These are phyloP conservation scores for Bombus confusus DNA, from an alignment of 1,140 invertebrate genomes.

Conservation along the genomic window DNA sequence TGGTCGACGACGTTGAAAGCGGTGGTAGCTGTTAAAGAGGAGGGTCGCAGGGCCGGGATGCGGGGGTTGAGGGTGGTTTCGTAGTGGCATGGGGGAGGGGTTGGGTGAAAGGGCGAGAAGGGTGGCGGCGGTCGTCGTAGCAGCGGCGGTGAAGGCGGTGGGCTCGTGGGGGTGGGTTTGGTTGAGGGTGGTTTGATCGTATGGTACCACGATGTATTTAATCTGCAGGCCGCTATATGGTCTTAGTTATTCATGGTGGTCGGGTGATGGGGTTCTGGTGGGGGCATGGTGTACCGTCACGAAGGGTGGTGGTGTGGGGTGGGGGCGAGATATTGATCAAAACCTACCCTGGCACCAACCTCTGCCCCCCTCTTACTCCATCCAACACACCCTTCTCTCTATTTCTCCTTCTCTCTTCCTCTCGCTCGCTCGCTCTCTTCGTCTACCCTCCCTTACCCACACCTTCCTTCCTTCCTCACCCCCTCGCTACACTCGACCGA, in stretches of 20 bases:
- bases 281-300: slow-evolving; percentile 78
- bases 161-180: slow-evolving; percentile 23
- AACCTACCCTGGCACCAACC: slow-evolving; percentile 82
- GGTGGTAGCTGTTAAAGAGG: slow-evolving; percentile 68
- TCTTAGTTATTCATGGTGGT: slow-evolving; percentile 82
- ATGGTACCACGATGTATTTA: slow-evolving; percentile 76
- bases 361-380: slow-evolving; percentile 57
- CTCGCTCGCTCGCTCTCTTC: slow-evolving; percentile 54
- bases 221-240: slow-evolving; percentile 77
- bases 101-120: neutral
- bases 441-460: slow-evolving; percentile 45
- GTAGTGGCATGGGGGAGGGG: neutral
- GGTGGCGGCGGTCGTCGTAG: slow-evolving; percentile 40
- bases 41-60: slow-evolving; percentile 38
- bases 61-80: slow-evolving; percentile 18
- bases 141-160: slow-evolving; percentile 30
- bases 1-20: slow-evolving; percentile 69
- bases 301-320: slow-evolving; percentile 74
- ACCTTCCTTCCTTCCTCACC: slow-evolving; percentile 51
- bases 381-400: slow-evolving; percentile 58
- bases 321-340: slow-evolving; percentile 83
- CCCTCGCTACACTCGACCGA: slow-evolving; percentile 62
- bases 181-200: slow-evolving; percentile 68
- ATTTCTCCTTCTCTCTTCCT: slow-evolving; percentile 46
- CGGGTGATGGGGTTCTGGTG: slow-evolving; percentile 74